Base-by-base conservation (phyloP, 2,888 invertebrate genomes). In the Phania funesta region DNA sequence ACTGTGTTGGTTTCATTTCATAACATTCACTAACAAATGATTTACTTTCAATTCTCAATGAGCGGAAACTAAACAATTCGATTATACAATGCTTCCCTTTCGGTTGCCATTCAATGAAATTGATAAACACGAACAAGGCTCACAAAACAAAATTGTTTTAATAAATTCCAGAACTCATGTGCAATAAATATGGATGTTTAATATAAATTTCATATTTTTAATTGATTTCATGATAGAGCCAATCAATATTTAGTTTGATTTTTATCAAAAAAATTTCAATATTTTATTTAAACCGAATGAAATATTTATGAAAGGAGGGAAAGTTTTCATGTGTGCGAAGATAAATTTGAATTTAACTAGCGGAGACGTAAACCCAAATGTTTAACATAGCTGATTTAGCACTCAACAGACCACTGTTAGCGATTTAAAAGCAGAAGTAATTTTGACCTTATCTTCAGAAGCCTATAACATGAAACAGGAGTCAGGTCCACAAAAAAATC, bases 21-120 rank as follows among this genome's bases (percentile, higher is more conserved):
- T 32, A 41, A 41, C 26, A 35, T 38, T 16, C 24, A 9, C 16
- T 16, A 44, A 44, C 41, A 35, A 54, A 54, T 64, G 46, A 44
- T 44, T 74, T 74, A 54, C 50, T 73, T 73, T 22, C 38, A 41
- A 35, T 18, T 50, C 20, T 3, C 29, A 62, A 62, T 41, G 7
- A 22, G 29, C 22, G 65, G 50, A 54, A 65, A 56, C 8, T 32
- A 64, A n/a, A n/a, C n/a, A n/a, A n/a, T n/a, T n/a, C n/a, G n/a
- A 32, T 50, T 46, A n/a, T 35, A 41, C 9, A 38, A 20, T 58
- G 16, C 24, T 41, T 52, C 50, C 24, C 18, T 48, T 52, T 76
- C 65, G 54, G 2, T 48, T 65, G 52, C 26, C 24, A 74, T 65
- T 46, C n/a, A 46, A 74, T 74, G 35, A 32, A 65, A 64, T 48